These are phyloP conservation scores for Diadophis punctatus DNA, from an alignment of 2,113 vertebrate genomes.

Conservation along the genomic window DNA sequence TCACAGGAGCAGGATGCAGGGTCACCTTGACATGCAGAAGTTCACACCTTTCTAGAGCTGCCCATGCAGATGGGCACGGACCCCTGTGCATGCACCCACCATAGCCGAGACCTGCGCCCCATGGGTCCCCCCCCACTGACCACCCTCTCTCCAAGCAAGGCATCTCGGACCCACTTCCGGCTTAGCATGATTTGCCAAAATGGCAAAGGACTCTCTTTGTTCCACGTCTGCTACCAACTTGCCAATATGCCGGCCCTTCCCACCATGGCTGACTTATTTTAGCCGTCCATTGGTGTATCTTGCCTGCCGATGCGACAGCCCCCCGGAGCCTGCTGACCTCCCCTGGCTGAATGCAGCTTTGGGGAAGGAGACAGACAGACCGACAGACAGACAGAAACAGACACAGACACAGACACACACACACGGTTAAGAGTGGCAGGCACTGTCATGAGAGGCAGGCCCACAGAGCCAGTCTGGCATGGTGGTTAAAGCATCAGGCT, in stretches of 20 bases:
- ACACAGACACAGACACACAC: too few species aligned
- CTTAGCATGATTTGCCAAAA: not conserved
- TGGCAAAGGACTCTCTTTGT: not conserved
- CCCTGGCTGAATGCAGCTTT: not conserved
- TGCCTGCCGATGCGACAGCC: not conserved
- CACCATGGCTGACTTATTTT: not conserved
- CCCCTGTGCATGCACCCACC: rapidly evolving
- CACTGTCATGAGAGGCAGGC: not conserved
- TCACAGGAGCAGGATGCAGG: not conserved
- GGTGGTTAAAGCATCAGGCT: too few species aligned
- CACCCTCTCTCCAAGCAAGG: not conserved
- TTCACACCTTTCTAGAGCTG: not conserved
- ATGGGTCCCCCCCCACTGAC: rapidly evolving
- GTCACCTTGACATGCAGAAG: not conserved
- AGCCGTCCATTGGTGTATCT: not conserved
- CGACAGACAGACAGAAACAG: too few species aligned
- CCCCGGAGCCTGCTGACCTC: not conserved
- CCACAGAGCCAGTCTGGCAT: not conserved
- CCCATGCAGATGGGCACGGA: not conserved
- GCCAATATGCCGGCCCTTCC: not conserved
- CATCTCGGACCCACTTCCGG: not conserved
- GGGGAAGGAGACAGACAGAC: not conserved
- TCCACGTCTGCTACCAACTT: not conserved
- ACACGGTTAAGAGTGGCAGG: too few species aligned
- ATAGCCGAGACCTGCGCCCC: not conserved